phyloP scores from a whole-genome alignment of 2,113 vertebrate species.

The Ceyx cyanopectus region DNA sequence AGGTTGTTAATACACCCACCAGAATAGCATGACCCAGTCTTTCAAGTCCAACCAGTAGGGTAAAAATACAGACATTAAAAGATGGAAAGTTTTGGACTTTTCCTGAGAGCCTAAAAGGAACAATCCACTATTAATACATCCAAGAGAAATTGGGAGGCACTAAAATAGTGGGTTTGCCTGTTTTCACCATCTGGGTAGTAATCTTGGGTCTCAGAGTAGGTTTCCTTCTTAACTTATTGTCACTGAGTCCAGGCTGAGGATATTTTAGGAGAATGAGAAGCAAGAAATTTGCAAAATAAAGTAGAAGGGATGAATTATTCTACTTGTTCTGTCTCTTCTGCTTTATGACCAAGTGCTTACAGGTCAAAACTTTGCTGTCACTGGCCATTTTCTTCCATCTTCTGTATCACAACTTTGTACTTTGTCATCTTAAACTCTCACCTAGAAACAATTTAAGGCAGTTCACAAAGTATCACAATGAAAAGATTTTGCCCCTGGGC shows the following conservation, averaged over 20 bases:
- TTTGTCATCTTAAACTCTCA: not conserved
- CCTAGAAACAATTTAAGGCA: not conserved
- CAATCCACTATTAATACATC: accelerated
- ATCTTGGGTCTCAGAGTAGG: not conserved
- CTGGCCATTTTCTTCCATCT: not conserved
- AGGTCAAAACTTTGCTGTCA: not conserved
- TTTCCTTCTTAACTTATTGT: not conserved
- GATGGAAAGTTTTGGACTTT: not conserved
- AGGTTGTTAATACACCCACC: not conserved
- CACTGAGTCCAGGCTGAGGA: not conserved
- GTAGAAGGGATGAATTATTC: not conserved
- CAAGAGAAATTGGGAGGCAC: not conserved
- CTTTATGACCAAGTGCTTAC: not conserved
- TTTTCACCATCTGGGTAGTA: not conserved
- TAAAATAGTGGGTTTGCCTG: not conserved
- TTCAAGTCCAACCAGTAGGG: accelerated
- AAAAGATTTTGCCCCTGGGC: not conserved
- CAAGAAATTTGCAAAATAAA: not conserved
- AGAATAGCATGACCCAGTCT: not conserved
- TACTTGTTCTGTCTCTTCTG: not conserved
- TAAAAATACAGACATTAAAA: not conserved
- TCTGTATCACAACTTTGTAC: not conserved
- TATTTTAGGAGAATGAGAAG: not conserved
- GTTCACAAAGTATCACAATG: not conserved
- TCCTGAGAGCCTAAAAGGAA: not conserved